Base-by-base conservation (phyloP, 1,140 invertebrate species). In the Tenebrio molitor region DNA sequence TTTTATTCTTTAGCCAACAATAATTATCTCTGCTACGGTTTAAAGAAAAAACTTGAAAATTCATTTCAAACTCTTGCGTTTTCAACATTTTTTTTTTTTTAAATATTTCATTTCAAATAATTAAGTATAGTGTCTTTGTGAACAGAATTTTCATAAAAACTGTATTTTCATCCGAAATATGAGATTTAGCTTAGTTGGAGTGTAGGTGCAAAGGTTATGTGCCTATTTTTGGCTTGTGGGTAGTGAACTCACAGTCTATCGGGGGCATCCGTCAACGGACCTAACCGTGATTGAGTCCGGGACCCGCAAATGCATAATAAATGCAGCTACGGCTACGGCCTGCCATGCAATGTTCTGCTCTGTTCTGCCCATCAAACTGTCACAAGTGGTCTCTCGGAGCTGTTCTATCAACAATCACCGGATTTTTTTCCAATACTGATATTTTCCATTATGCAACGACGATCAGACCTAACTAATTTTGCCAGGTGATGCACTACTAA, bases 291-390 rank as follows among this genome's bases (percentile, higher is more conserved):
- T 73, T 63, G 72, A 69, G 72, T 69, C 53, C 21, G 46, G 72
- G 53, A 50, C 66, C 50, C 19, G 66, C 53, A 58, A 64, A 65
- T 73, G 33, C 46, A 73, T 73, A 69, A 73, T 73, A 73, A 69
- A 73, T 73, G 53, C 34, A 29, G 58, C 21, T 68, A 23, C 46
- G 50, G 50, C 34, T 62, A 36, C n/a, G 50, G 33, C 12, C 19
- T 64, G 58, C 14, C 39, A 42, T 66, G 64, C 23, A 44, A 64
- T 66, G 44, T 39, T 69, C 66, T 34, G 62, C 39, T 58, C 58
- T 50, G 50, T 65, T 68, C 42, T 72, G 53, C 46, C 72, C 41
- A 53, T 73, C 66, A 73, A 73, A 69, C 66, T 73, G 72, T 73
- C 72, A 69, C 72, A 73, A 29, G 65, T 50, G 21, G 36, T 66